A percentile compares a stretch with the other conserved stretches of the same genome.
Conservation (phyloP, 2,113 vertebrate species). For the Azemiops feae region DNA sequence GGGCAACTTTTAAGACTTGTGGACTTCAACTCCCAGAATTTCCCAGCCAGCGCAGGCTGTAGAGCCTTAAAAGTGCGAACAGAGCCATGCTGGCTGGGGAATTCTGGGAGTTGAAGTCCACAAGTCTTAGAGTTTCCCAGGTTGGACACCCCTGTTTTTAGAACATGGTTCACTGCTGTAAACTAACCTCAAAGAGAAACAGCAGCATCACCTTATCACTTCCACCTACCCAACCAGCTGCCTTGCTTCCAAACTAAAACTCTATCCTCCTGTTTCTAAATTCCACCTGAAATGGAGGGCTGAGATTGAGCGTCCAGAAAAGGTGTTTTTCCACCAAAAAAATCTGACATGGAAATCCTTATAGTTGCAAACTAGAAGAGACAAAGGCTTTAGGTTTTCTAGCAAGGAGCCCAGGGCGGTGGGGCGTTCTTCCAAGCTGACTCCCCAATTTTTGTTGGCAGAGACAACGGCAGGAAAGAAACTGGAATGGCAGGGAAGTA, state of each 20-base stretch:
- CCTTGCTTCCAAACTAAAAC: neutral
- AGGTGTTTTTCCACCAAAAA: accelerated
- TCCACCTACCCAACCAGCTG: neutral
- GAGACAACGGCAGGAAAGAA: neutral
- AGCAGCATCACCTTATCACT: neutral
- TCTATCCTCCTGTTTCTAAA: neutral
- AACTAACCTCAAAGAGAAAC: constrained; percentile 35
- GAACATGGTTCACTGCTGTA: too few relatives aligned
- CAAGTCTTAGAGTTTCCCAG: neutral
- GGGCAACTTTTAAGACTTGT: neutral
- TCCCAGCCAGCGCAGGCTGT: neutral
- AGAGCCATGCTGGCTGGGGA: neutral
- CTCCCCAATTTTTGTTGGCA: neutral
- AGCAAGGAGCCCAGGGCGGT: neutral
- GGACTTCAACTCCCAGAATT: neutral
- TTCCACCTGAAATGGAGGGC: neutral
- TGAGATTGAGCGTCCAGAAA: neutral
- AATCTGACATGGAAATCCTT: neutral
- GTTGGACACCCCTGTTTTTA: neutral
- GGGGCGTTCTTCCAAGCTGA: neutral
- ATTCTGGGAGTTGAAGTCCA: neutral
- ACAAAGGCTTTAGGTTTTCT: neutral
- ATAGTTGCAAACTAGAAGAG: too few relatives aligned
- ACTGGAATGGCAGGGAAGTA: neutral
- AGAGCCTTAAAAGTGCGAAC: too few relatives aligned